phyloP scores from a whole-genome alignment of 2,113 vertebrate species.

The Ginglymostoma cirratum region DNA sequence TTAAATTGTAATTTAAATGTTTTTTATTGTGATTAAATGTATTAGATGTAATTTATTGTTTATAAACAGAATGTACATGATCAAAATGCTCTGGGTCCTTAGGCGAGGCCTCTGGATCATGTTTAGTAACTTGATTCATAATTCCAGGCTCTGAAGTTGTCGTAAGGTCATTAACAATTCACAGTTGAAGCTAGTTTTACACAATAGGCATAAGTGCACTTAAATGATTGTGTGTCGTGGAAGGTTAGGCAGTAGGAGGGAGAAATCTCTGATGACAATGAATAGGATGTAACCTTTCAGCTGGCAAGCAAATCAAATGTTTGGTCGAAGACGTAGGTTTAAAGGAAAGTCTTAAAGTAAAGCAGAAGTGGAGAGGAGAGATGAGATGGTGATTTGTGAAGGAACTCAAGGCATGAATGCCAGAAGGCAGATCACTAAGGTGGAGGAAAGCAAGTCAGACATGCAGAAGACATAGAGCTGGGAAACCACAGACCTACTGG shows the following conservation, averaged over 20 bases:
- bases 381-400: background rate
- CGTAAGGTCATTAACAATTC: background rate
- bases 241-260: background rate
- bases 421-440: background rate
- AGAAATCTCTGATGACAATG: background rate
- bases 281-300: background rate
- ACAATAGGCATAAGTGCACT: background rate
- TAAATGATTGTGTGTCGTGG: background rate
- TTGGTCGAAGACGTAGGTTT: background rate
- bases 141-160: background rate
- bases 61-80: background rate
- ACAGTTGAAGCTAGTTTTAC: background rate
- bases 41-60: background rate
- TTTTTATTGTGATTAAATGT: no score
- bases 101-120: background rate
- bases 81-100: background rate
- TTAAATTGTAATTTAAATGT: no score
- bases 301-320: background rate
- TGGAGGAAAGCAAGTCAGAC: background rate
- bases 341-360: background rate
- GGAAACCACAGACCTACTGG: background rate
- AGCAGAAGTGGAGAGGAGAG: background rate
- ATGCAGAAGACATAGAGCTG: background rate
- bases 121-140: background rate
- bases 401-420: background rate